Conservation (phyloP, 2,797 vertebrate genomes). For the Margarornis squamiger region DNA sequence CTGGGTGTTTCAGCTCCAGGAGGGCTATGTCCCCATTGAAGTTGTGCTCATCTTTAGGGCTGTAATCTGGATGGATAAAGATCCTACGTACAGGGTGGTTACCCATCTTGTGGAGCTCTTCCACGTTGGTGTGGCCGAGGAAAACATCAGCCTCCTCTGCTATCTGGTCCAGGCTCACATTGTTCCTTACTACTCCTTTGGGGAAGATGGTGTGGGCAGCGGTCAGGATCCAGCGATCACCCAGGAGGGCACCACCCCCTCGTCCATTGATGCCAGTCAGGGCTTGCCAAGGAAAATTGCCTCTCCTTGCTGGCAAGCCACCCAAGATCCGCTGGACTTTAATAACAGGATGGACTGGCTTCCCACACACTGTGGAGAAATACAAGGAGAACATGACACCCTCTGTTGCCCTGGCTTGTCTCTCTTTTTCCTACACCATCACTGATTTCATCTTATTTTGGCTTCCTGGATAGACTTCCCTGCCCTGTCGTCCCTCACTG, state of each 20-base stretch:
- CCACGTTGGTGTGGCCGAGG: constrained; percentile 72
- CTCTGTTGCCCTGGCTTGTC: background rate
- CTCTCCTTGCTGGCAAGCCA: constrained; percentile 44
- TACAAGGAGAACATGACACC: background rate
- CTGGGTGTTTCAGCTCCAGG: constrained; percentile 71
- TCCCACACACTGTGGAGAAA: constrained; percentile 75
- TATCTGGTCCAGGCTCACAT: background rate
- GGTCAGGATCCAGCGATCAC: constrained; percentile 79
- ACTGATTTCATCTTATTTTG: background rate
- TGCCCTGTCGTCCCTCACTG: background rate
- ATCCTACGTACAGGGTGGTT: constrained; percentile 64
- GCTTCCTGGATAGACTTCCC: background rate
- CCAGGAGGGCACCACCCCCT: constrained; percentile 74
- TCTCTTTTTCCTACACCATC: background rate
- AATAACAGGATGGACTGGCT: constrained; percentile 46
- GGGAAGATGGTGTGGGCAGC: constrained; percentile 76
- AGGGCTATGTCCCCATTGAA: constrained; percentile 78
- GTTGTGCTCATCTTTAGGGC: constrained; percentile 35
- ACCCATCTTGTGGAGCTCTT: background rate
- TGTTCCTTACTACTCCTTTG: background rate
- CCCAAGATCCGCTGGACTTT: constrained; percentile 67
- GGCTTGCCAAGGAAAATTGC: constrained; percentile 82
- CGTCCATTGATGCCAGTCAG: constrained; percentile 52
- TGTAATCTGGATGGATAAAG: constrained; percentile 72
- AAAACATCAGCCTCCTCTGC: constrained; percentile 32